Conservation (phyloP, 2,888 invertebrate genomes). For the Netelia virgata region DNA sequence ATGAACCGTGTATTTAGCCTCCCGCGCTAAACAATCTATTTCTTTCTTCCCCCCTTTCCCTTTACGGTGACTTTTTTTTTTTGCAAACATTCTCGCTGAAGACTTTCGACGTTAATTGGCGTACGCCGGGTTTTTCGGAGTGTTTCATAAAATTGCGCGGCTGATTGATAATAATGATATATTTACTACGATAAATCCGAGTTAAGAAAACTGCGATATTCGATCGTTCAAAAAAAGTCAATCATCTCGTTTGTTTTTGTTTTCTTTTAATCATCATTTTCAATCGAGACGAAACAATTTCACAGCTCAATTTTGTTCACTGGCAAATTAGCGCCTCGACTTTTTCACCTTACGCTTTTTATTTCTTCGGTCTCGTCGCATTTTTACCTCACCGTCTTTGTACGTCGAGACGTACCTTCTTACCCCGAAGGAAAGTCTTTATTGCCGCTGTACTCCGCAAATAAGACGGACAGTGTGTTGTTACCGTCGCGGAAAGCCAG, state of each 20-base stretch:
- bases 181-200: no score
- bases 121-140: no score
- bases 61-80: not conserved
- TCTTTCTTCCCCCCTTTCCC: conserved; percentile 5
- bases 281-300: conserved; percentile 3
- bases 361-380: not conserved
- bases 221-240: not conserved
- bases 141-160: no score
- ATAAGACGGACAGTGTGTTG: conserved; percentile 47
- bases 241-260: conserved; percentile 4
- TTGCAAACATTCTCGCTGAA: not conserved
- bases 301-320: not conserved
- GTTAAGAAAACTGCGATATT: no score
- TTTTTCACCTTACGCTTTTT: conserved; percentile 15
- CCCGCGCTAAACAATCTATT: conserved; percentile 24
- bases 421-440: conserved; percentile 35
- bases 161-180: no score
- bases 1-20: not conserved
- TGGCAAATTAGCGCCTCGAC: conserved; percentile 30
- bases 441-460: conserved; percentile 51
- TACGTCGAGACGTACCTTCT: conserved; percentile 22
- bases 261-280: not conserved
- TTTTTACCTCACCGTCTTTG: not conserved
- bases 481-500: not conserved
- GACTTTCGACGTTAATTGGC: no score